Base-by-base conservation (phyloP, 2,113 vertebrate genomes). In the Columbina picui region DNA sequence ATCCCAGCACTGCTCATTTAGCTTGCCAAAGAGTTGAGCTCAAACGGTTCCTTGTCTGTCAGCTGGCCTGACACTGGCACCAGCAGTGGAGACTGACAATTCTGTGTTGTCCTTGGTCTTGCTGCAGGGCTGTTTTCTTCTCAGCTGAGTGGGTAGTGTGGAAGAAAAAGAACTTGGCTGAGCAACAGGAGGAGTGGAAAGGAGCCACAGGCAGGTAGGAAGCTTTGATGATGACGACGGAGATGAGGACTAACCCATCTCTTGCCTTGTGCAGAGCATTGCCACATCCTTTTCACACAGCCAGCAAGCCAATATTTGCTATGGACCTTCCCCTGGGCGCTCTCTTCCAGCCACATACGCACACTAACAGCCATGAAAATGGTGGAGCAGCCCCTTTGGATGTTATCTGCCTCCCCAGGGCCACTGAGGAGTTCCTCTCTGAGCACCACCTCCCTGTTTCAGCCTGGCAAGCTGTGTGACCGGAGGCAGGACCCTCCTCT, bases 141-240 rank as follows among this genome's bases (percentile, higher is more conserved):
- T 60, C 43, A 0, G 1, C 30, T 5, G 4, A 27, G 12, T 1
- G 0, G 36, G 47, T 49, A 47, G 18, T 12, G 2, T 1, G 12
- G 65, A 82, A 57, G 50, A 71, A 64, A 75, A 43, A 55, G n/a
- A 73, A 53, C 32, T 75, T 81, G 32, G 30, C 45, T 76, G 68
- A 59, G 47, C 50, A 53, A 38, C 8, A 49, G 30, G 25, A 55
- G 50, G 50, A 47, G 69, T 11, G 21, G 10, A 81, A 89, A 47
- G 6, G n/a, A 15, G 8, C 10, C 32, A 19, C 18, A 45, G n/a
- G 45, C 53, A 87, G 32, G 45, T 93, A 59, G 67, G 43, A 60
- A 49, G 67, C 21, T 85, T 56, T 63, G n/a, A n/a, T 17, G 26
- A 47, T 32, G 41, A 32, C 52, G 39, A 39, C 34, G 4, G 32